Conservation (phyloP, 2,797 vertebrate genomes). For the Protonibea diacanthus region DNA sequence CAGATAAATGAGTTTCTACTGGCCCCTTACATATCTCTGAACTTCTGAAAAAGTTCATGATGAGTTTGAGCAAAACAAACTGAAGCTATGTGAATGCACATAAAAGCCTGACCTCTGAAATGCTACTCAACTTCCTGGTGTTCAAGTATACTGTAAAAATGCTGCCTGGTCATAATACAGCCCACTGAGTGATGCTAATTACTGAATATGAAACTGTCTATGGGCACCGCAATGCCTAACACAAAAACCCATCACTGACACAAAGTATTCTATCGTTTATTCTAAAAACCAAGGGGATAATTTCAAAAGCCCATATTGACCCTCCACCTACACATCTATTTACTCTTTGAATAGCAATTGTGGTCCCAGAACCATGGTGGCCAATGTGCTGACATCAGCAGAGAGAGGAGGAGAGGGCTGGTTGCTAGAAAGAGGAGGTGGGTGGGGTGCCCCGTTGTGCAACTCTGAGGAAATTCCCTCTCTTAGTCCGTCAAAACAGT, state of each 20-base stretch:
- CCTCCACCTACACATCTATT: slow-evolving; percentile 60
- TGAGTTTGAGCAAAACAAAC: slow-evolving; percentile 26
- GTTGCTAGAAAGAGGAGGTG: slow-evolving; percentile 45
- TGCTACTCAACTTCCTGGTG: slow-evolving; percentile 3
- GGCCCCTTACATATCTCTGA: slow-evolving; percentile 22
- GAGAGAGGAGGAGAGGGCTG: slow-evolving; percentile 38
- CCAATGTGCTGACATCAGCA: slow-evolving; percentile 81
- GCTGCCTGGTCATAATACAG: slow-evolving; percentile 29
- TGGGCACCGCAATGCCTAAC: slow-evolving; percentile 9
- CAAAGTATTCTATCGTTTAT: slow-evolving; percentile 18
- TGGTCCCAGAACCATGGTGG: slow-evolving; percentile 59
- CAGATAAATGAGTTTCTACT: slow-evolving; percentile 27
- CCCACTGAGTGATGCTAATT: slow-evolving; percentile 25
- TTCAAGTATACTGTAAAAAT: slow-evolving; percentile 3
- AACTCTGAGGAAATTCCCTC: slow-evolving; percentile 77
- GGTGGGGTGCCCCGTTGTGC: slow-evolving; percentile 66
- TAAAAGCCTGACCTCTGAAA: slow-evolving; percentile 40
- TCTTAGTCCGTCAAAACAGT: slow-evolving; percentile 74
- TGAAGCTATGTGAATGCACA: background rate
- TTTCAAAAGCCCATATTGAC: slow-evolving; percentile 53
- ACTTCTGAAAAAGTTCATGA: slow-evolving; percentile 17
- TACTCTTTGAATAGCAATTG: slow-evolving; percentile 69
- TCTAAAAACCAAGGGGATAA: slow-evolving; percentile 28
- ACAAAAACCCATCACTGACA: slow-evolving; percentile 34
- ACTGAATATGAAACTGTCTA: slow-evolving; percentile 10